Base-by-base conservation (phyloP, 2,888 invertebrate genomes). In the Athripsodes cinereus region DNA sequence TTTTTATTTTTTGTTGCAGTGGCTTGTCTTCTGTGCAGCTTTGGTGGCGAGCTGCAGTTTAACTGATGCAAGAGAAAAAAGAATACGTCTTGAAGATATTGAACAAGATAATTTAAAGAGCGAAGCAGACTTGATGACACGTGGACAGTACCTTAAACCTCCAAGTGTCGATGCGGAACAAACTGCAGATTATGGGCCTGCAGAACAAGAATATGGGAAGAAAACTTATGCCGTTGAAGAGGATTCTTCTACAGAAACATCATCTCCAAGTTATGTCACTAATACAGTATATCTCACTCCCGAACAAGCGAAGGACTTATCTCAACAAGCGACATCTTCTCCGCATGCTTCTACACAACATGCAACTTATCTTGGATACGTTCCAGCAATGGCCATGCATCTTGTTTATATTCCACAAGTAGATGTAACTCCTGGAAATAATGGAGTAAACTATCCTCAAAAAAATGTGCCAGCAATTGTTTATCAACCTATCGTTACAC, bases 51-150 rank as follows among this genome's bases (percentile, higher is more conserved):
- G 34, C 1, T 58, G 55, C 35, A 40, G 53, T 19, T 2, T 53
- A 20, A 52, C 34, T n/a, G n/a, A 13, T 8, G 56, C 56, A 2
- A 18, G 21, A 47, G 83, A 85, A 57, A 81, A 83, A 68, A 86
- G 86, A 71, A 79, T 87, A 58, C 82, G 86, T 64, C 73, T 89
- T 51, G 86, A 88, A 69, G 89, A 89, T 70, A 86, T 89, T 63
- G 88, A 90, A 68, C 79, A 82, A 34, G 88, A 88, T 66, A 87
- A 85, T 67, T 70, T 85, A 54, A 80, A 80, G 53, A 81, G 79
- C 65, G 85, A 86, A 70, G 74, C 75, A 64, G 72, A 70, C 57
- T 67, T 67, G 66, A 40, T 52, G 19, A 18, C 22, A 6, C 47
- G 53, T n/a, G 34, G 20, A 13, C 58, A 63, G 5, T 56, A 58